Base-by-base conservation (phyloP, 2,888 invertebrate species). In the Atethmia centrago region DNA sequence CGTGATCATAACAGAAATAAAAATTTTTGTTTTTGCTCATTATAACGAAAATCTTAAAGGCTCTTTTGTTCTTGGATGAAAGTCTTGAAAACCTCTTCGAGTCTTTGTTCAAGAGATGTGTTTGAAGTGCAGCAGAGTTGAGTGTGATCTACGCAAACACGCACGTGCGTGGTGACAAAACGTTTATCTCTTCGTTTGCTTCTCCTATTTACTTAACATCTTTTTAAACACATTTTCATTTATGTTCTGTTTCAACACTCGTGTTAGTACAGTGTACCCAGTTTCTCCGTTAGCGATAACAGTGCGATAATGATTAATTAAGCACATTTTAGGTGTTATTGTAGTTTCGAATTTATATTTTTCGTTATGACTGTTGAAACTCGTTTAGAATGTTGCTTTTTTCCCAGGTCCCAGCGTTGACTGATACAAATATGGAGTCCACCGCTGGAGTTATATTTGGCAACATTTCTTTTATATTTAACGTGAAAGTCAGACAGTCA, bases 161-260 rank as follows among this genome's bases (percentile, higher is more conserved):
- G 90, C 94, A 93, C 93, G 93, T 94, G 94, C 90, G 88, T 91
- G 76, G 88, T 89, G 89, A 93, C 90, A 92, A 90, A 91, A 90
- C 88, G 82, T 89, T 93, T 93, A 87, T 87, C 88, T 88, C 91
- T 92, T 92, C 93, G 92, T 94, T 90, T 90, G 87, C 84, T 70
- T 85, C 81, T 86, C 80, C 76, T 90, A 89, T 93, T 92, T 90
- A 85, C 88, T 88, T 90, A 89, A 90, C 90, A 89, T 89, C 87
- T 89, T 90, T 89, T 86, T 70, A 78, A 85, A 87, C 74, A 82
- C 78, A 83, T 85, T 85, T 80, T 75, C 80, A 83, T 83, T 83
- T 84, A 74, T 79, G 74, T 80, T 71, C 64, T 80, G 58, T 85
- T 84, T 71, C 71, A 78, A 74, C 61, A 80, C 69, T 77, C 45